phyloP scores from a whole-genome alignment of 2,888 invertebrate genomes.

The Hydrotaea cyrtoneurina region DNA sequence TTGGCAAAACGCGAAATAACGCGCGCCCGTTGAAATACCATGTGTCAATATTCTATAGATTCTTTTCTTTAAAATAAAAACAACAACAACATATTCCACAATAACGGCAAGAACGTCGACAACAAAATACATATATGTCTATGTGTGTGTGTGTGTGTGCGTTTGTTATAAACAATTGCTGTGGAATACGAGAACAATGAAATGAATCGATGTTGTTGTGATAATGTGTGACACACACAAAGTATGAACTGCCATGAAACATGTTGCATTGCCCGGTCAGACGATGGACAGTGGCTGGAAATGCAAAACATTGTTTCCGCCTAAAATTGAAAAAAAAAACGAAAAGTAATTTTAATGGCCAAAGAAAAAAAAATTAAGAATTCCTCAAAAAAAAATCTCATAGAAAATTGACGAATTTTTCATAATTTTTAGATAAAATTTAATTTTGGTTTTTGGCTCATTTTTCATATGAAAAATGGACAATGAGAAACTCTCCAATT shows the following conservation, averaged over 20 bases:
- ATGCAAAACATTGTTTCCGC: too few relatives aligned
- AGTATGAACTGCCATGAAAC: slow-evolving; percentile 43
- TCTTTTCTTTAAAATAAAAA: slow-evolving; percentile 32
- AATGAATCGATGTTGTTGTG: slow-evolving; percentile 40
- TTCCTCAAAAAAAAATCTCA: too few relatives aligned
- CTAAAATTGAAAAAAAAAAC: background rate
- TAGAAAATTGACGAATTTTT: too few relatives aligned
- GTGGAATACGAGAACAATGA: slow-evolving; percentile 60
- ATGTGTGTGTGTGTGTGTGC: too few relatives aligned
- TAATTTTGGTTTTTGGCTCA: too few relatives aligned
- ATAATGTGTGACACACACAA: slow-evolving; percentile 60
- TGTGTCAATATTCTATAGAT: slow-evolving; percentile 48
- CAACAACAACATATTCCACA: too few relatives aligned
- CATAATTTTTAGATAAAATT: too few relatives aligned
- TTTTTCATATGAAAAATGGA: too few relatives aligned
- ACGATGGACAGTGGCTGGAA: background rate
- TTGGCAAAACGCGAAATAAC: slow-evolving; percentile 60
- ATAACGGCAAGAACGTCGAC: background rate
- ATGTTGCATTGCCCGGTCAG: slow-evolving; percentile 56
- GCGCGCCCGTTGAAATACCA: slow-evolving; percentile 45
- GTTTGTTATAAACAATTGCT: slow-evolving; percentile 20
- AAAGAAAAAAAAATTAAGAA: too few relatives aligned
- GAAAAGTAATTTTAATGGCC: background rate
- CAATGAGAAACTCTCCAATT: too few relatives aligned
- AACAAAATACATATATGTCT: background rate